Evolutionary conservation across 2,888 invertebrate species (phyloP).

Genomic region (Lobophora halterata): DNA sequence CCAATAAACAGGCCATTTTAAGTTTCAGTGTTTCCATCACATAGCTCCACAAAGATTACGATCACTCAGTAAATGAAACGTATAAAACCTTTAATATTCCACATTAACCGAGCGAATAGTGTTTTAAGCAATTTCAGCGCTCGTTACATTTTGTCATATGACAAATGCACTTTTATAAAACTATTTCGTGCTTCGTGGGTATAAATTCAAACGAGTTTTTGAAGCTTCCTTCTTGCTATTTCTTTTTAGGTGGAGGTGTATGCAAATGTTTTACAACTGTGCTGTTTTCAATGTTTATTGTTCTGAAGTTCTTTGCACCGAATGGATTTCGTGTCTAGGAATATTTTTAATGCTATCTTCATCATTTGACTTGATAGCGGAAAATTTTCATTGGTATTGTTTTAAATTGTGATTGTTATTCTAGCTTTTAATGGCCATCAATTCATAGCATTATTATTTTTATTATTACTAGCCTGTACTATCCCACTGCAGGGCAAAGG

Average conservation of each 20-base stretch:
- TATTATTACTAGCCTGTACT: no score
- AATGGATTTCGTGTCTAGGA: slow-evolving; percentile 13
- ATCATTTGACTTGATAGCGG: no score
- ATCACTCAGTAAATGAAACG: slow-evolving; percentile 21
- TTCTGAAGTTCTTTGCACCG: slow-evolving; percentile 25
- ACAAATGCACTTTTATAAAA: slow-evolving; percentile 52
- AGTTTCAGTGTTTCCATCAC: slow-evolving; percentile 13
- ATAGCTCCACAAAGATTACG: slow-evolving; percentile 16
- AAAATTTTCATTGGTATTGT: no score
- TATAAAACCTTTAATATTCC: slow-evolving; percentile 25
- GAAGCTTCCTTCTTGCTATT: slow-evolving; percentile 30
- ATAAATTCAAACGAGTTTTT: slow-evolving; percentile 45
- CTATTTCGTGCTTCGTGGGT: slow-evolving; percentile 49
- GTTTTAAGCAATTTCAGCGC: slow-evolving; percentile 34
- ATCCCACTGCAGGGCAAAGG: no score
- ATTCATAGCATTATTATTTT: no score
- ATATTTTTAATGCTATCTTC: background rate
- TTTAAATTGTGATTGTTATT: no score
- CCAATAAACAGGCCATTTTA: background rate
- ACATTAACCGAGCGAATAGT: slow-evolving; percentile 32
- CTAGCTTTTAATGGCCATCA: no score
- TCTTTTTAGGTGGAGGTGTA: slow-evolving; percentile 30
- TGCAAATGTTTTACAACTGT: slow-evolving; percentile 32
- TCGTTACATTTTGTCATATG: slow-evolving; percentile 48
- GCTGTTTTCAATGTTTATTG: slow-evolving; percentile 27